Evolutionary conservation across 2,797 vertebrate genomes (phyloP), one percentile per base, ranked within the genome.

Genomic region (Anableps anableps): DNA sequence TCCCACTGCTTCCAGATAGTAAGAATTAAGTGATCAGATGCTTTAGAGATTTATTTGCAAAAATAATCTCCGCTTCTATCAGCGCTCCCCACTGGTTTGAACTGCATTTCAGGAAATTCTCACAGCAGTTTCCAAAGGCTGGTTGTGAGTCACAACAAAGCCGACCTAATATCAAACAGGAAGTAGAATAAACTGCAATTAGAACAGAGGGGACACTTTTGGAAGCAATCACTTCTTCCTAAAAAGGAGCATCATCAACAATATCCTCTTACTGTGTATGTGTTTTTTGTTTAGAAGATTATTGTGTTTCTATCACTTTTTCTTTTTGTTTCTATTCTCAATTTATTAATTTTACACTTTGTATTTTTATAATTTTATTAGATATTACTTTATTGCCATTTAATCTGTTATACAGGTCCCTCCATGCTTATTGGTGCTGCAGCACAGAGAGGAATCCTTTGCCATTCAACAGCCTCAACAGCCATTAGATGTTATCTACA

Each of bases 1-100:
- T 68, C 29, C 48, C 53, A 75, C 19, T 11, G 19, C 23, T 78
- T 29, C 26, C 47, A 80, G 66, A 58, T 75, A 80, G 38, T 36
- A 62, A 53, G 14, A 79, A 23, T 64, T 71, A 76, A 74, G 43
- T 60, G 50, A 51, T 75, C 47, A 53, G 83, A 72, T 76, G 45
- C 62, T 75, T 84, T 36, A 66, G 51, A 72, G 53, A 48, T 84
- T 75, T 80, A 83, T 82, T 77, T 87, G 73, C 80, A 38, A 70
- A 60, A 70, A 75, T 83, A 77, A 80, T 81, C 50, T 66, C 50
- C 38, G 45, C 43, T 79, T 26, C 68, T 78, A 66, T 66, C 68
- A 43, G n/a, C 17, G 23, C 70, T 62, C 45, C 83, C 80, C 41
- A 72, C 82, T 81, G 82, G 75, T 58, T 88, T 58, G 29, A 77